Conservation (phyloP, 2,797 vertebrate genomes). For the Falco berigora region DNA sequence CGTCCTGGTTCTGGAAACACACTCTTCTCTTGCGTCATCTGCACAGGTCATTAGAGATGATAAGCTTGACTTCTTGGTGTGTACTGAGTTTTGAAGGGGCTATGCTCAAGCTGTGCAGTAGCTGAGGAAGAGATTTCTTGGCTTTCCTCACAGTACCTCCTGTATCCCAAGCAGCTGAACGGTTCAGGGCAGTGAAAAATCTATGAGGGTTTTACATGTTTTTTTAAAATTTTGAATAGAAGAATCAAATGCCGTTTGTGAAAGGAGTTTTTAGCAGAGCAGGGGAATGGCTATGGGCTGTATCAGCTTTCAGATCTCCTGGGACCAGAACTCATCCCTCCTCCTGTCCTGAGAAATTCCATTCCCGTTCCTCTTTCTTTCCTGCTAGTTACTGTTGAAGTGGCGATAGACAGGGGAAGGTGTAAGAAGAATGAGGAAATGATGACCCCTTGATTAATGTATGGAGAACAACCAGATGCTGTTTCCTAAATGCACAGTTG, state of each 20-base stretch:
- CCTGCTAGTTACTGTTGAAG: background rate
- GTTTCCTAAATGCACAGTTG: background rate
- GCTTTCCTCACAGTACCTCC: background rate
- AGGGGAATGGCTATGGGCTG: background rate
- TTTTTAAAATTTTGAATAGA: background rate
- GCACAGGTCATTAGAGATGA: background rate
- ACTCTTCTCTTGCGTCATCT: background rate
- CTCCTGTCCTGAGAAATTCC: background rate
- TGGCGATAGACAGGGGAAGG: background rate
- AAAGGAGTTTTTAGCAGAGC: background rate
- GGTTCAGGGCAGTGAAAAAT: background rate
- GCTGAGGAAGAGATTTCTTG: background rate
- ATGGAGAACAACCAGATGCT: background rate
- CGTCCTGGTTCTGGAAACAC: background rate
- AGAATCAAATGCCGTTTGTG: background rate
- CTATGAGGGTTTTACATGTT: background rate
- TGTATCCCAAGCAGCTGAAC: background rate
- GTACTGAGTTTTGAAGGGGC: constrained; percentile 7
- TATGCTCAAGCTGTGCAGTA: background rate
- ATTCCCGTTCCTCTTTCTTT: background rate
- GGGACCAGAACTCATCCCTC: background rate
- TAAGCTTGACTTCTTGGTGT: background rate
- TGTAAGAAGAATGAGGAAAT: background rate
- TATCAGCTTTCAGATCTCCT: background rate
- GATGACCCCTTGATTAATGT: background rate